Evolutionary conservation across 1,140 invertebrate genomes (phyloP).

Genomic region (Platorchestia sp.): DNA sequence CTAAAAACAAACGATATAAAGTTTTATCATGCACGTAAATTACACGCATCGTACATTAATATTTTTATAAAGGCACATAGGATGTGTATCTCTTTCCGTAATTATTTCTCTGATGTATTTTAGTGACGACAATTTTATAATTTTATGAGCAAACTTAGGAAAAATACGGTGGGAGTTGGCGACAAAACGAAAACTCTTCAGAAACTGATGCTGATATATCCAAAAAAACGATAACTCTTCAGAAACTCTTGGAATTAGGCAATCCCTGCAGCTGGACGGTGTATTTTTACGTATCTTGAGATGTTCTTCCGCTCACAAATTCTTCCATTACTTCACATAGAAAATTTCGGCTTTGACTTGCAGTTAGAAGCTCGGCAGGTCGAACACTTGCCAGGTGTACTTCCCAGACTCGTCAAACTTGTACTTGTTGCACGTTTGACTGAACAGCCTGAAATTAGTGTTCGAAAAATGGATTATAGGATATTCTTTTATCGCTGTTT

Average conservation of each 20-base stretch:
- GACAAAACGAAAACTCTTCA: too few relatives aligned
- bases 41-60: not conserved
- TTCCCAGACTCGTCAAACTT: not conserved
- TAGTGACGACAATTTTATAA: not conserved
- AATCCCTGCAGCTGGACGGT: too few relatives aligned
- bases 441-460: not conserved
- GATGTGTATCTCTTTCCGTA: not conserved
- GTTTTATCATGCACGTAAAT: too few relatives aligned
- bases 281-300: too few relatives aligned
- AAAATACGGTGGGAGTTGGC: too few relatives aligned
- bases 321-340: not conserved
- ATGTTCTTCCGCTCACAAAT: not conserved
- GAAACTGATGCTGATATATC: too few relatives aligned
- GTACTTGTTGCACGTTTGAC: not conserved
- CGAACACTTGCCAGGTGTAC: slow-evolving; percentile 10
- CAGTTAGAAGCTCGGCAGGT: not conserved
- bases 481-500: not conserved
- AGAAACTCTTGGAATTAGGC: too few relatives aligned
- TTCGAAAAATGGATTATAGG: not conserved
- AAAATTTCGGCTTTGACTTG: not conserved
- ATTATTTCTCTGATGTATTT: not conserved
- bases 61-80: too few relatives aligned
- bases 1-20: not conserved
- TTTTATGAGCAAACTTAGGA: not conserved
- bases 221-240: too few relatives aligned